These are phyloP conservation scores for Percina caprodes DNA, from an alignment of 2,113 vertebrate species.

Conservation along the genomic window DNA sequence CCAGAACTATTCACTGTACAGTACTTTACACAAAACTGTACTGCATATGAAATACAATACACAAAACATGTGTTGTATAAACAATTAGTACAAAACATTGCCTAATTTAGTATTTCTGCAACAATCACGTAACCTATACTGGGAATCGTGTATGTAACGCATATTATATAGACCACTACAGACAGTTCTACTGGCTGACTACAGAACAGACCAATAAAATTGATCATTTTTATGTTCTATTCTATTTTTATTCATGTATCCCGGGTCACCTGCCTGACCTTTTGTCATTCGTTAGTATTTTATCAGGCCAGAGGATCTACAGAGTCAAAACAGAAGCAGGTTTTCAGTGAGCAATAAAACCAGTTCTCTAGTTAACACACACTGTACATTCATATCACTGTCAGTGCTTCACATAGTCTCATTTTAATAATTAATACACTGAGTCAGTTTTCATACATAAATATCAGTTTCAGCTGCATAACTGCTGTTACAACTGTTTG, in stretches of 20 bases:
- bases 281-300: background rate
- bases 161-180: background rate
- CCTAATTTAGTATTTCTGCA: background rate
- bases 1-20: background rate
- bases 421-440: background rate
- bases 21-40: background rate
- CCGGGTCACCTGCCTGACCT: background rate
- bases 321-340: background rate
- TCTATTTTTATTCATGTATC: conserved; percentile 1
- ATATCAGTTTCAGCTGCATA: background rate
- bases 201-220: background rate
- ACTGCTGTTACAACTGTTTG: background rate
- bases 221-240: background rate
- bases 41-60: background rate
- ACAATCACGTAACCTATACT: background rate
- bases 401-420: background rate
- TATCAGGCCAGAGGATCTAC: background rate
- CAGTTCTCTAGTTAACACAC: conserved; percentile 6
- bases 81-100: background rate
- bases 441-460: background rate
- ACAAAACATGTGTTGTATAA: background rate
- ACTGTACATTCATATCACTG: background rate
- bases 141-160: too few relatives aligned
- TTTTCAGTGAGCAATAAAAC: conserved; percentile 22
- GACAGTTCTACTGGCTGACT: background rate